Conservation (phyloP, 2,797 vertebrate species). For the Psittacula echo region DNA sequence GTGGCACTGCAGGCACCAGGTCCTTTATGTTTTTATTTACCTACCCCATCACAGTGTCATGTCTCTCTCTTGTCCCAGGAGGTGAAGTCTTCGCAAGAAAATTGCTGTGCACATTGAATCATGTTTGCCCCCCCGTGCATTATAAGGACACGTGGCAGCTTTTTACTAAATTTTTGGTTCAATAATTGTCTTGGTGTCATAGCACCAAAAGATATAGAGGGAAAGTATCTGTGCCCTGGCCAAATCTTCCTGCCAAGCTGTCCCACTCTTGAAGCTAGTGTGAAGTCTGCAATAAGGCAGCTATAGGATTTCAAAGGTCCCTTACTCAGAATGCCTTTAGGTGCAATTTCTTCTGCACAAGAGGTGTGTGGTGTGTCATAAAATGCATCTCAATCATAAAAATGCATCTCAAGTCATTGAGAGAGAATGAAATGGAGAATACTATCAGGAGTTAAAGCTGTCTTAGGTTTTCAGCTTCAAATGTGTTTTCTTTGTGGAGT, state of each 20-base stretch:
- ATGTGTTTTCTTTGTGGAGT: constrained; percentile 33
- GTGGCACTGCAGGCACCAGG: background rate
- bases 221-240: background rate
- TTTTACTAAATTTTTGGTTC: background rate
- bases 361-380: background rate
- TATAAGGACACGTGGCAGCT: background rate
- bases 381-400: background rate
- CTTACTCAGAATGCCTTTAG: background rate
- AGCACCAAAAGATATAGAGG: background rate
- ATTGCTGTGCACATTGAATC: background rate
- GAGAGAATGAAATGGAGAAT: background rate
- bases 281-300: background rate
- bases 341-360: background rate
- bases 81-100: background rate
- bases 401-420: background rate
- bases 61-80: background rate
- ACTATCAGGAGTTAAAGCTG: background rate
- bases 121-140: background rate
- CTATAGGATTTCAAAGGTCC: background rate
- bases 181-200: background rate
- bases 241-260: background rate
- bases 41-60: background rate
- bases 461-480: background rate
- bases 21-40: background rate
- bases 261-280: background rate